Evolutionary conservation across 2,888 invertebrate genomes (phyloP).

Genomic region (Lucinisca nassula): DNA sequence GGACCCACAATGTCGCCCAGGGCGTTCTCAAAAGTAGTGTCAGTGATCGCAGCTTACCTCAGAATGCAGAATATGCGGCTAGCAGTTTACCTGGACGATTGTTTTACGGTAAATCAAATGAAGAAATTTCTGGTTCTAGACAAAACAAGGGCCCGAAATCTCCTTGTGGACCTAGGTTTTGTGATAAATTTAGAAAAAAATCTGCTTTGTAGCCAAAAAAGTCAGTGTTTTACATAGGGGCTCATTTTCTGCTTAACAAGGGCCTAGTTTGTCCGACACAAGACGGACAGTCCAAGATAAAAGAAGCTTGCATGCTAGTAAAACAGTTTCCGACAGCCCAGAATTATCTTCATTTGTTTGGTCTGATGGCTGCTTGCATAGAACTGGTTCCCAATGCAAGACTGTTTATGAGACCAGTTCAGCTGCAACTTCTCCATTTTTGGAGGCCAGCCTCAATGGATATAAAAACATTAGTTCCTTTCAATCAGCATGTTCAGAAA

Average conservation of each 20-base stretch:
- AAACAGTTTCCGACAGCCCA: neutral
- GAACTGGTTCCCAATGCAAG: slow-evolving; percentile 42
- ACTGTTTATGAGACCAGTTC: no score
- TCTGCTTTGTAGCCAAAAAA: neutral
- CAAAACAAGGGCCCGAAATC: slow-evolving; percentile 24
- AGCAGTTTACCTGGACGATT: slow-evolving; percentile 61
- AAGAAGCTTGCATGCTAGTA: neutral
- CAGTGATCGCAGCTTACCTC: slow-evolving; percentile 35
- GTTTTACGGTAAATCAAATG: slow-evolving; percentile 36
- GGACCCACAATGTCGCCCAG: neutral
- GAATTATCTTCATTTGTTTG: slow-evolving; percentile 32
- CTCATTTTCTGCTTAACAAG: neutral
- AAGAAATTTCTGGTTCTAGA: slow-evolving; percentile 18
- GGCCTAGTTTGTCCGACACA: slow-evolving; percentile 19
- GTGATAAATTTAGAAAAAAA: slow-evolving; percentile 49
- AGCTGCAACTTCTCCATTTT: slow-evolving; percentile 16
- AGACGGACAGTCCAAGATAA: neutral
- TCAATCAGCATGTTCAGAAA: slow-evolving; percentile 16
- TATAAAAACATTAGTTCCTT: slow-evolving; percentile 11
- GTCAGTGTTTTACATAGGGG: slow-evolving; percentile 25
- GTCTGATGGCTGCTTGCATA: slow-evolving; percentile 36
- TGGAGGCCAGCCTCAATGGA: slow-evolving; percentile 19
- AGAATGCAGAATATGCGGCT: slow-evolving; percentile 32
- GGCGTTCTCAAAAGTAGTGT: no score
- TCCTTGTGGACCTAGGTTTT: slow-evolving; percentile 48